A percentile compares a stretch with the other conserved stretches of the same genome.
phyloP scores from a whole-genome alignment of 2,888 invertebrate genomes.

The Andrena flavipes region DNA sequence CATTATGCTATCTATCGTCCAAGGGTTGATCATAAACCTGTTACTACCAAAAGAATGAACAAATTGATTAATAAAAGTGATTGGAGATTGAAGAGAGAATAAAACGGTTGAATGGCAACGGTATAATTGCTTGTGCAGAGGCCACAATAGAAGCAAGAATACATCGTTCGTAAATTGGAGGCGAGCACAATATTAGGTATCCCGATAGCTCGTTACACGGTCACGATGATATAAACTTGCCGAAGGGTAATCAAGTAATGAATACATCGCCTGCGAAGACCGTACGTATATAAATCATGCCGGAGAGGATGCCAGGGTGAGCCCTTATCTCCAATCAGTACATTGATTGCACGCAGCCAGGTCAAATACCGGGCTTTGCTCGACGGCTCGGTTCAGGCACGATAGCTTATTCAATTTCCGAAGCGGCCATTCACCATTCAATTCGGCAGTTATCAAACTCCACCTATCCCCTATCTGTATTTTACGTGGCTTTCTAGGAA shows the following conservation, averaged over 20 bases:
- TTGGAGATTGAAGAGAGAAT: neutral
- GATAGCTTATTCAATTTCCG: constrained; percentile 84
- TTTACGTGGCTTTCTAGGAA: constrained; percentile 71
- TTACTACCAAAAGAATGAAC: neutral
- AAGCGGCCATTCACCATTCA: constrained; percentile 82
- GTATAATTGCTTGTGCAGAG: constrained; percentile 16
- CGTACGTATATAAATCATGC: constrained; percentile 80
- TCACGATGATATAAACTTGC: constrained; percentile 69
- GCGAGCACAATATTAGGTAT: constrained; percentile 44
- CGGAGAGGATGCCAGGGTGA: constrained; percentile 75
- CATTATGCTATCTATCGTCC: too few relatives aligned
- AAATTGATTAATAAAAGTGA: neutral
- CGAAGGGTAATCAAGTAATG: constrained; percentile 81
- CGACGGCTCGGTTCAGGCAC: constrained; percentile 75
- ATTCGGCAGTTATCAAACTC: constrained; percentile 80
- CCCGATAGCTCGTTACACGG: constrained; percentile 58
- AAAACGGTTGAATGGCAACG: neutral
- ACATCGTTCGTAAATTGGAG: constrained; percentile 36
- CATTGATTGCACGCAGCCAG: constrained; percentile 82
- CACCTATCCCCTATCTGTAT: constrained; percentile 77
- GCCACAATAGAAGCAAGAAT: constrained; percentile 21
- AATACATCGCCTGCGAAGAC: constrained; percentile 79
- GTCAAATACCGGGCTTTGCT: constrained; percentile 81
- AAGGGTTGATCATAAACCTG: too few relatives aligned
- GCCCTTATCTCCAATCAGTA: constrained; percentile 83